Percentiles rank a stretch among this genome's conserved stretches.
These are phyloP conservation scores for Sphecodes monilicornis DNA, from an alignment of 2,888 invertebrate species.

Conservation along the genomic window DNA sequence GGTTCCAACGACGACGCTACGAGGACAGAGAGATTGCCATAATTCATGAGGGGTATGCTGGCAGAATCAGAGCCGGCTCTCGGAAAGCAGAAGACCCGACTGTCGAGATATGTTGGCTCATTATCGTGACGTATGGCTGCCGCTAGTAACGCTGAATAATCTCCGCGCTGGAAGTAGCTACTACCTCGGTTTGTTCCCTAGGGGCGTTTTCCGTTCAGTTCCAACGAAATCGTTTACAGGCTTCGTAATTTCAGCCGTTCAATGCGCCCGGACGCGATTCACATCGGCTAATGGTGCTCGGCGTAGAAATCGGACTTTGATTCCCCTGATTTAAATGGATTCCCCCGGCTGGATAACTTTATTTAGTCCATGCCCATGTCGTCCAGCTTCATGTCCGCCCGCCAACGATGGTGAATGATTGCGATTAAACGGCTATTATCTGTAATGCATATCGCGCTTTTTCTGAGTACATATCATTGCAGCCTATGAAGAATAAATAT, in stretches of 20 bases:
- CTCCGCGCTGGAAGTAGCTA: conserved; percentile 25
- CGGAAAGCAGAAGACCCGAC: conserved; percentile 50
- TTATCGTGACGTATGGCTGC: conserved; percentile 81
- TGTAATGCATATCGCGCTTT: conserved; percentile 43
- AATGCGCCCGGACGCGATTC: conserved; percentile 52
- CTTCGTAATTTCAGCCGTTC: conserved; percentile 61
- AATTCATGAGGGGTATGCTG: conserved; percentile 73
- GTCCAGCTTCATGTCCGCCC: conserved; percentile 14
- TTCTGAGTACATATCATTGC: conserved; percentile 23
- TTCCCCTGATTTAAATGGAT: conserved; percentile 49
- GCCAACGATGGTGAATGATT: conserved; percentile 61
- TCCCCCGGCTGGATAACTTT: conserved; percentile 58
- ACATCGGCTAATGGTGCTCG: conserved; percentile 54
- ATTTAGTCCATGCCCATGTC: conserved; percentile 39
- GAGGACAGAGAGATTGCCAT: conserved; percentile 69
- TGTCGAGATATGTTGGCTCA: conserved; percentile 75
- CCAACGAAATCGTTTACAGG: conserved; percentile 63
- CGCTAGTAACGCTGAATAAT: conserved; percentile 63
- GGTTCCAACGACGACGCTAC: conserved; percentile 78
- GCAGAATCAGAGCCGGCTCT: conserved; percentile 24
- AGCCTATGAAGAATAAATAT: conserved; percentile 24
- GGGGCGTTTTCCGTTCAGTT: conserved; percentile 59
- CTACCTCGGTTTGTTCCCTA: conserved; percentile 42
- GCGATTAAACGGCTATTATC: conserved; percentile 67
- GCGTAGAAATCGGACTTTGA: conserved; percentile 53